Base-by-base conservation (phyloP, 2,888 invertebrate species). In the Orthosia cruda region DNA sequence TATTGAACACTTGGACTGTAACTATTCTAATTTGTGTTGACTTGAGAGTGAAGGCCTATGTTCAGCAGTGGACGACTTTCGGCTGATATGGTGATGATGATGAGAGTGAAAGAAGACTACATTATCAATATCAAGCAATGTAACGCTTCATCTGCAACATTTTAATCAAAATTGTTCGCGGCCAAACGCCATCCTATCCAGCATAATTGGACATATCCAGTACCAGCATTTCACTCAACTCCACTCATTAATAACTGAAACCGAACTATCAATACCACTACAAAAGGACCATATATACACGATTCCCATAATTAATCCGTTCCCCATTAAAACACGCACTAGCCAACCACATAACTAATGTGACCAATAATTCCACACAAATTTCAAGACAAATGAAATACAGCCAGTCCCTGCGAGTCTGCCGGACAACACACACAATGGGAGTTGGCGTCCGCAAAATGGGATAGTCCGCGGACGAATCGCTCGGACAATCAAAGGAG, bases 401-500 rank as follows among this genome's bases (percentile, higher is more conserved):
- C 74, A 71, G 20, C 58, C 57, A 64, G 15, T 75, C 65, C 74
- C 77, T 68, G 20, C 55, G 59, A 64, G 15, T 75, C 65, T 64
- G 64, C 57, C 67, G 52, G 61, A 83, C 81, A 71, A 73, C 40
- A 76, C 65, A 85, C 55, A 82, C 86, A 81, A 87, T 79, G 49
- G 76, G 64, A 67, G 70, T 66, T 62, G 77, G 74, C 65, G 77
- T 81, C 63, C 75, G 77, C 81, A 84, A 87, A 88, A 88, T 88
- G 80, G 88, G 86, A 88, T 87, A 84, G 82, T 85, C 74, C 81
- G 86, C 79, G 80, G 69, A 78, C 82, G 84, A 68, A 71, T 52
- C 88, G 88, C 75, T 81, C 79, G 74, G 83, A 74, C 83, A 84
- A 87, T 88, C 88, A 88, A 87, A 88, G 88, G 87, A 85, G 81